phyloP scores from a whole-genome alignment of 2,113 vertebrate genomes.

The Scytalopus superciliaris region DNA sequence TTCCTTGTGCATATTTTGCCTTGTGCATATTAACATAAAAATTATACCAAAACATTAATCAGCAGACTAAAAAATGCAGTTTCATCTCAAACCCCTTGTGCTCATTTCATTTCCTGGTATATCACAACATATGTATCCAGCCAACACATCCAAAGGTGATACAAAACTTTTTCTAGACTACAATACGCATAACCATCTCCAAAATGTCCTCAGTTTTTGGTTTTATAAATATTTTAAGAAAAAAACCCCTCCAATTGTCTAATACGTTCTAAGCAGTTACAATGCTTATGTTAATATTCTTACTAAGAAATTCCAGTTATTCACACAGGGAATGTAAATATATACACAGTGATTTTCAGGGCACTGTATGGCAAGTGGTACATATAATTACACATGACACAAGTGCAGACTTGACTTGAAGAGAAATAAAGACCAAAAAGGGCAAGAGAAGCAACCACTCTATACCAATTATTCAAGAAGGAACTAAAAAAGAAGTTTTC shows the following conservation, averaged over 20 bases:
- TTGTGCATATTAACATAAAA: constrained; percentile 3
- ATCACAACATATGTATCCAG: background rate
- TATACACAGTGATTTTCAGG: background rate
- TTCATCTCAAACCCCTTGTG: background rate
- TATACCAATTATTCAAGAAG: background rate
- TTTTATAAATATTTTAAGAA: background rate
- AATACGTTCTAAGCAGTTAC: background rate
- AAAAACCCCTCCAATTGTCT: background rate
- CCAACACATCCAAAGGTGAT: background rate
- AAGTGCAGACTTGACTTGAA: background rate
- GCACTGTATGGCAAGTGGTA: background rate
- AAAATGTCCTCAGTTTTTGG: background rate
- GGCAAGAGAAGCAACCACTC: background rate
- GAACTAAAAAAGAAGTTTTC: background rate
- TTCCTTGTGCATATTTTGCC: background rate
- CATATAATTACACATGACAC: background rate
- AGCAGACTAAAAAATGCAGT: background rate
- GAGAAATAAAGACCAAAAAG: background rate
- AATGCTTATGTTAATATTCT: background rate
- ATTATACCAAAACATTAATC: constrained; percentile 3
- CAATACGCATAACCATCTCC: background rate
- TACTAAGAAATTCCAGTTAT: background rate
- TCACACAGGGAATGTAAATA: background rate
- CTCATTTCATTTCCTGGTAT: background rate
- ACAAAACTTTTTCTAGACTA: background rate